Conservation (phyloP, 1,140 invertebrate species). For the Neodiprion pinetum region DNA sequence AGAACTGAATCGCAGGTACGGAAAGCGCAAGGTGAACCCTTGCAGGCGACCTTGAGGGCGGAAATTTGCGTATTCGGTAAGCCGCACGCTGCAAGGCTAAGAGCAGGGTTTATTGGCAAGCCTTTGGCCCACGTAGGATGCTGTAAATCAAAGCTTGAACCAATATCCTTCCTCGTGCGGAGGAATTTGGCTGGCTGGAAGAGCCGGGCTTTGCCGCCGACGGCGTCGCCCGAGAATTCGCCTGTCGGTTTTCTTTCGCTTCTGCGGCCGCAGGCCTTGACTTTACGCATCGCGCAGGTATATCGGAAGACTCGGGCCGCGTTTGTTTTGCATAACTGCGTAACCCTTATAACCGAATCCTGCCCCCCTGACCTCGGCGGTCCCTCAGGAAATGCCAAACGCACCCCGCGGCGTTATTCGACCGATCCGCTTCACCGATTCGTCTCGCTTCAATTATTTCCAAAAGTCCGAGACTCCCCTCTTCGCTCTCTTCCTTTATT, state of each 20-base stretch:
- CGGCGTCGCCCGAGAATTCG: slow-evolving; percentile 7
- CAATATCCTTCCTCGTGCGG: background rate
- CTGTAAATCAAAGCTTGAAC: slow-evolving; percentile 54
- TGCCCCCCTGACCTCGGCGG: slow-evolving; percentile 2
- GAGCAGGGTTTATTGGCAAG: slow-evolving; percentile 35
- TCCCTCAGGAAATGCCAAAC: background rate
- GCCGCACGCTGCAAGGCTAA: slow-evolving; percentile 21
- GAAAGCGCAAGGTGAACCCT: slow-evolving; percentile 35
- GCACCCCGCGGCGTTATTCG: slow-evolving; percentile 32
- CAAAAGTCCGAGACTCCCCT: background rate
- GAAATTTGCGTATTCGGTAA: slow-evolving; percentile 51
- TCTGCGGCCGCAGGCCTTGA: slow-evolving; percentile 3
- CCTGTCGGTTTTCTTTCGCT: slow-evolving; percentile 22
- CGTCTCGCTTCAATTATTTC: slow-evolving; percentile 51
- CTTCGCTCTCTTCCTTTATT: no score
- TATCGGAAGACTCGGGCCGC: slow-evolving; percentile 12
- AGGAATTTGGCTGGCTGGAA: background rate
- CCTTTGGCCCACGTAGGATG: slow-evolving; percentile 40
- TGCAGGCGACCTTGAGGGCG: slow-evolving; percentile 49
- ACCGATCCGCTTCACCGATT: slow-evolving; percentile 37
- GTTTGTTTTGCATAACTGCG: slow-evolving; percentile 22
- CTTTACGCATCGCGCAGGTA: slow-evolving; percentile 29
- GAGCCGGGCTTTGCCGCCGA: background rate
- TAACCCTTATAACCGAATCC: slow-evolving; percentile 21
- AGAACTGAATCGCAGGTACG: slow-evolving; percentile 53